Conservation (phyloP, 2,113 vertebrate genomes). For the Tursiops truncatus region DNA sequence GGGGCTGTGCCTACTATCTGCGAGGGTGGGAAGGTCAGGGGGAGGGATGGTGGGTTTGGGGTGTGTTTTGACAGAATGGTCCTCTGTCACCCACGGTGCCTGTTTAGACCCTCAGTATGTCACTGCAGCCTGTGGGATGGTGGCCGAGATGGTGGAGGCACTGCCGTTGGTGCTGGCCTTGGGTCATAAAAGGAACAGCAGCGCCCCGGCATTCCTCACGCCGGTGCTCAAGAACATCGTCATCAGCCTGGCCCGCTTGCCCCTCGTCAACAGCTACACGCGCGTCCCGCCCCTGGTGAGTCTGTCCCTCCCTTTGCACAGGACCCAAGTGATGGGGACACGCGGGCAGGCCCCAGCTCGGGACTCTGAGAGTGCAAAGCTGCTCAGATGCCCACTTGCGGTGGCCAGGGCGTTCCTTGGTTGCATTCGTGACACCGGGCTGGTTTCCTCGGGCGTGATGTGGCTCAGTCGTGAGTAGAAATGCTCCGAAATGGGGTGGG, state of each 20-base stretch:
- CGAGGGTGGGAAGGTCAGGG: rapidly evolving
- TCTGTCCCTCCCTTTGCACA: not conserved
- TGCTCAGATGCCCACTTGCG: rapidly evolving
- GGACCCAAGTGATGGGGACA: rapidly evolving
- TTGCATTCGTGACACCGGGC: rapidly evolving
- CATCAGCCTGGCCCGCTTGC: constrained; percentile 94
- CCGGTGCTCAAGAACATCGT: constrained; percentile 91
- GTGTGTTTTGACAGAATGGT: not conserved
- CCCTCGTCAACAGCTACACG: constrained; percentile 97
- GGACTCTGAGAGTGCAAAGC: rapidly evolving
- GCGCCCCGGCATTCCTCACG: constrained; percentile 92
- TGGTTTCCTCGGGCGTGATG: rapidly evolving
- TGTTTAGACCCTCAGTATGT: constrained; percentile 83
- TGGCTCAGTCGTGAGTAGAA: not conserved
- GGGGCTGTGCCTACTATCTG: rapidly evolving
- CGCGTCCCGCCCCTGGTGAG: constrained; percentile 95
- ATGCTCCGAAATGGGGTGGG: not conserved
- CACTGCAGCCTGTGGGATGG: constrained; percentile 89
- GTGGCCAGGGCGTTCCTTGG: rapidly evolving
- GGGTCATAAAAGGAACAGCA: constrained; percentile 89
- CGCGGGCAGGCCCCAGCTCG: rapidly evolving
- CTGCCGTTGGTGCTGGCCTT: constrained; percentile 90
- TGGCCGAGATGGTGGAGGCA: constrained; percentile 95
- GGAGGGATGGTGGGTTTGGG: rapidly evolving
- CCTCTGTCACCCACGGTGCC: not conserved